A percentile compares a stretch with the other conserved stretches of the same genome.
These are phyloP conservation scores for Entomobrya multifasciata DNA, from an alignment of 2,888 invertebrate genomes.

Conservation along the genomic window DNA sequence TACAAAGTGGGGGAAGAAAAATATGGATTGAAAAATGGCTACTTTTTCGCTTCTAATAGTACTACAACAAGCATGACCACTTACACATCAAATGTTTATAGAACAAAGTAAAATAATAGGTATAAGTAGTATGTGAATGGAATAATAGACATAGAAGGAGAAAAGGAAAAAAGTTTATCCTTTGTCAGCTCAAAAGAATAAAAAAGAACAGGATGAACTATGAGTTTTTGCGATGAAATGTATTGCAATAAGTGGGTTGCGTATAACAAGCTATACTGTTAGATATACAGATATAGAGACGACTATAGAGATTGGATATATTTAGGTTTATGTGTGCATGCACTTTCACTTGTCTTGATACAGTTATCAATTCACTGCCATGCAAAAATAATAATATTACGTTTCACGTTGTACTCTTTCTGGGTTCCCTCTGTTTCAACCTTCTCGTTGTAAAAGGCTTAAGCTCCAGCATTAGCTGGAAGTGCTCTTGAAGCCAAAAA, in stretches of 20 bases:
- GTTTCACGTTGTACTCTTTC: not conserved
- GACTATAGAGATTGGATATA: too few species aligned
- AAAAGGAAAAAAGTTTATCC: conserved; percentile 39
- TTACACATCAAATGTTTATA: conserved; percentile 22
- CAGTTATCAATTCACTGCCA: conserved; percentile 14
- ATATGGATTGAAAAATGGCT: conserved; percentile 20
- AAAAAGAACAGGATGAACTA: conserved; percentile 25
- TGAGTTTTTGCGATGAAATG: conserved; percentile 18
- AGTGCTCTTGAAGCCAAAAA: conserved; percentile 26
- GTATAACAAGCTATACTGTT: too few species aligned
- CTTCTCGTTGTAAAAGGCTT: conserved; percentile 19
- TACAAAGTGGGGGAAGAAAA: not conserved
- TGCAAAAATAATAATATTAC: not conserved
- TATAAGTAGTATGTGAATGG: not conserved
- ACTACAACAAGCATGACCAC: not conserved
- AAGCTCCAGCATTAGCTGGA: conserved; percentile 18
- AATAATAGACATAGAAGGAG: not conserved
- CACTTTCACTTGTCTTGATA: too few species aligned
- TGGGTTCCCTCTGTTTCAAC: not conserved
- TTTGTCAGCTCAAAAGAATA: conserved; percentile 7
- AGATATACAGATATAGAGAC: too few species aligned
- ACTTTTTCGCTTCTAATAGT: conserved; percentile 4
- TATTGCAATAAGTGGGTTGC: conserved; percentile 22
- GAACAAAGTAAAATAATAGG: not conserved
- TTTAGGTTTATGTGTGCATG: too few species aligned